phyloP scores from a whole-genome alignment of 2,113 vertebrate genomes.

The Etheostoma cragini region DNA sequence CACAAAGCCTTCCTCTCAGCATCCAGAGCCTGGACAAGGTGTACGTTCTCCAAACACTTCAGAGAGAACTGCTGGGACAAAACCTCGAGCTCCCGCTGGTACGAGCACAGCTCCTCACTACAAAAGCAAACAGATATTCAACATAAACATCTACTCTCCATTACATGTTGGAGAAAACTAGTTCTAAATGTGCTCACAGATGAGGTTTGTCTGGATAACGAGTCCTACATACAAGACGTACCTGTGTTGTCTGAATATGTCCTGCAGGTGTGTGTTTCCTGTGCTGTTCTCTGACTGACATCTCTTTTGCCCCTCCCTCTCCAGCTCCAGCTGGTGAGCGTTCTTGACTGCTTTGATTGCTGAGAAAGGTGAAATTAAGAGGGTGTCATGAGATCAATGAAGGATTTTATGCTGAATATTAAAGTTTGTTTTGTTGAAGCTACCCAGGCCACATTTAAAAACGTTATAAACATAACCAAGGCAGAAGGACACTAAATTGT shows the following conservation, averaged over 20 bases:
- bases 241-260: constrained; percentile 74
- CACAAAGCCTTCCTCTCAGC: constrained; percentile 78
- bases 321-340: constrained; percentile 78
- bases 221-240: constrained; percentile 19
- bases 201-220: background rate
- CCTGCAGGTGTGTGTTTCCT: constrained; percentile 66
- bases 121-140: constrained; percentile 6
- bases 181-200: background rate
- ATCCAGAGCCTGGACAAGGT: constrained; percentile 79
- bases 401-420: background rate
- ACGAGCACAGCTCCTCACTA: constrained; percentile 82
- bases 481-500: no score
- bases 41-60: constrained; percentile 81
- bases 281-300: constrained; percentile 38
- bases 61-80: constrained; percentile 82
- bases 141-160: background rate
- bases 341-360: constrained; percentile 80
- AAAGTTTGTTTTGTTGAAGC: no score
- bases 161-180: no score
- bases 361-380: constrained; percentile 26
- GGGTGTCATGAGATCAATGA: background rate
- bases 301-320: constrained; percentile 75
- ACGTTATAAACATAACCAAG: no score
- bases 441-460: no score
- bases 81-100: constrained; percentile 78